These are phyloP conservation scores for Decapterus maruadsi DNA, from an alignment of 2,797 vertebrate genomes.

Conservation along the genomic window DNA sequence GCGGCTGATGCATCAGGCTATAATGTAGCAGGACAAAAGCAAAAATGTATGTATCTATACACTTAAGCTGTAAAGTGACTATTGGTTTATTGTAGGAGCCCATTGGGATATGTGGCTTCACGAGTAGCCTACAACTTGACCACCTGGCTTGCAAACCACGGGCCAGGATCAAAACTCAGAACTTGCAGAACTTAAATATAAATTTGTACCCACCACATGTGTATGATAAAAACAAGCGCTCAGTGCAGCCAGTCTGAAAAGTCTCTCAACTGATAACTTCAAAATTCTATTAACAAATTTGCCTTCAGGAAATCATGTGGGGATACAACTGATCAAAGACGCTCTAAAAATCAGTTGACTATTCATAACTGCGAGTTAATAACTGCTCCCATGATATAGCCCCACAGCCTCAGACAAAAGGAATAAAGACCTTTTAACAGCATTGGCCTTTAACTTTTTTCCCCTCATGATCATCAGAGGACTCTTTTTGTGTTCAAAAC, in stretches of 20 bases:
- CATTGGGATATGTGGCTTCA: neutral
- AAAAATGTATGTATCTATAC: neutral
- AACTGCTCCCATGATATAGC: constrained; percentile 22
- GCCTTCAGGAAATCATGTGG: constrained; percentile 6
- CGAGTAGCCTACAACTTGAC: too few relatives aligned
- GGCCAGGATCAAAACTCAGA: neutral
- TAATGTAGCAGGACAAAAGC: neutral
- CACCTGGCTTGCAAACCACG: too few relatives aligned
- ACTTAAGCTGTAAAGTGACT: neutral
- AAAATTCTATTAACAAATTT: neutral
- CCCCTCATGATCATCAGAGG: constrained; percentile 3
- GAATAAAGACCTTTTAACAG: constrained; percentile 34
- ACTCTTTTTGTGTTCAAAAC: constrained; percentile 1
- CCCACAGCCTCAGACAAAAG: constrained; percentile 12
- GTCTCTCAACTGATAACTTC: neutral
- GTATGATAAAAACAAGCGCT: neutral
- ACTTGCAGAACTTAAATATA: neutral
- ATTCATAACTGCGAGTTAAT: constrained; percentile 30
- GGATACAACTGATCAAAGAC: constrained; percentile 4
- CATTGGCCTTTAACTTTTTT: constrained; percentile 1
- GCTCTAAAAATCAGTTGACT: constrained; percentile 6
- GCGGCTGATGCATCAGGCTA: too few relatives aligned
- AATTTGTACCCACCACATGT: neutral
- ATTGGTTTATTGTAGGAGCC: neutral
- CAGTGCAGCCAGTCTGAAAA: neutral